These are phyloP conservation scores for Drosophila suzukii DNA, from an alignment of 1,140 invertebrate species.

Conservation along the genomic window DNA sequence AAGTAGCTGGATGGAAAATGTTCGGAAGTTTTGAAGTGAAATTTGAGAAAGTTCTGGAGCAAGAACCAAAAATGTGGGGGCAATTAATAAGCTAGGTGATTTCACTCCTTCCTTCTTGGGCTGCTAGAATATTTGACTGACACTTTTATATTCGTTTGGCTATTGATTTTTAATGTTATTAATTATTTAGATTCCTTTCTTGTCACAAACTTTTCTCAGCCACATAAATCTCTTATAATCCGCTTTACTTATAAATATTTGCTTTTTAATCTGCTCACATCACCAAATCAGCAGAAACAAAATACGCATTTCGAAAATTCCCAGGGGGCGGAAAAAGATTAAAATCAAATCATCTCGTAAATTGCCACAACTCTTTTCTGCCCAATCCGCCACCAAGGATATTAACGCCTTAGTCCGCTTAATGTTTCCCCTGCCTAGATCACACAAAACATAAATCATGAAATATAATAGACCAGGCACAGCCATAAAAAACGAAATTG, in stretches of 20 bases:
- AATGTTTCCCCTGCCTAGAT: conserved; percentile 31
- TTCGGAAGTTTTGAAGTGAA: background rate
- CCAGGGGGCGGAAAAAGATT: conserved; percentile 52
- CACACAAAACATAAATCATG: conserved; percentile 58
- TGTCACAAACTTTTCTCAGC: conserved; percentile 2
- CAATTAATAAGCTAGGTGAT: no score
- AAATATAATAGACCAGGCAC: conserved; percentile 50
- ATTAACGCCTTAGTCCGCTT: conserved; percentile 74
- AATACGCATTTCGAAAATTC: conserved; percentile 19
- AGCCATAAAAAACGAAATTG: conserved; percentile 58
- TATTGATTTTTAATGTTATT: no score
- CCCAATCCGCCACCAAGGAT: conserved; percentile 40
- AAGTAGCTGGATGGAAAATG: background rate
- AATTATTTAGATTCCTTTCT: no score
- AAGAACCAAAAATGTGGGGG: background rate
- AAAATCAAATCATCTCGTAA: conserved; percentile 72
- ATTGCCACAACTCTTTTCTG: conserved; percentile 64
- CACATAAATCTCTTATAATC: conserved; percentile 18
- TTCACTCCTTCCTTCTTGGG: no score
- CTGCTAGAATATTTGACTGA: no score
- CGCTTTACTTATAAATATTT: conserved; percentile 36
- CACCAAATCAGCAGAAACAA: conserved; percentile 30
- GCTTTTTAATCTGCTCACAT: conserved; percentile 49
- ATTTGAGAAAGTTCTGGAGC: background rate
- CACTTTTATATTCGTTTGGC: no score